These are phyloP conservation scores for Rhopalosiphum maidis DNA, from an alignment of 1,140 invertebrate genomes.

Conservation along the genomic window DNA sequence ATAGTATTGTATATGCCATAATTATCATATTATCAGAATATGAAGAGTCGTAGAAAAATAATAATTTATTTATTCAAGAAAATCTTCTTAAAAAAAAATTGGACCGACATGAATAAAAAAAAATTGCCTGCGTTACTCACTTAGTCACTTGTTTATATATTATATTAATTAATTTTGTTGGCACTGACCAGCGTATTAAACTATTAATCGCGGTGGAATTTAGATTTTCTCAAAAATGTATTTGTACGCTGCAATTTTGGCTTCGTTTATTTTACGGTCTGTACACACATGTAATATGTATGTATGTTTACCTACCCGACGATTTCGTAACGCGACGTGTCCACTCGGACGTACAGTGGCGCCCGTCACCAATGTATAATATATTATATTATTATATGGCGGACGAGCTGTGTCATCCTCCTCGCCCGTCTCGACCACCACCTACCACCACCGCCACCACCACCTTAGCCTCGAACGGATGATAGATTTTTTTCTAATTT, in stretches of 20 bases:
- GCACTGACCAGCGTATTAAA: neutral
- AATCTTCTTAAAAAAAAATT: neutral
- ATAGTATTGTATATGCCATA: neutral
- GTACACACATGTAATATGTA: neutral
- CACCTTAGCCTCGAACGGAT: neutral
- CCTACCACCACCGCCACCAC: no score
- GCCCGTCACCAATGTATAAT: neutral
- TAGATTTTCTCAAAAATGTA: neutral
- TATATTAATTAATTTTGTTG: neutral
- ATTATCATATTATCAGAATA: neutral
- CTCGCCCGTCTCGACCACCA: neutral
- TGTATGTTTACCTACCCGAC: neutral
- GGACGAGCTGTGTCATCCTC: neutral
- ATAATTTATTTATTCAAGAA: neutral
- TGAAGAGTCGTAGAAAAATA: neutral
- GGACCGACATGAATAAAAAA: neutral
- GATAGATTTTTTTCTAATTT: slow-evolving; percentile 14
- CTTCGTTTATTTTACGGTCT: neutral
- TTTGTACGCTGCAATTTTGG: neutral
- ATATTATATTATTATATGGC: neutral
- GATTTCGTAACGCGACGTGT: neutral
- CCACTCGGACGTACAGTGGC: neutral
- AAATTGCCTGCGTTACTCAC: neutral
- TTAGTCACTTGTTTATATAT: neutral
- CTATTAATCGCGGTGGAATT: neutral